These are phyloP conservation scores for Rhogogaster chlorosoma DNA, from an alignment of 2,888 invertebrate species.

Conservation along the genomic window DNA sequence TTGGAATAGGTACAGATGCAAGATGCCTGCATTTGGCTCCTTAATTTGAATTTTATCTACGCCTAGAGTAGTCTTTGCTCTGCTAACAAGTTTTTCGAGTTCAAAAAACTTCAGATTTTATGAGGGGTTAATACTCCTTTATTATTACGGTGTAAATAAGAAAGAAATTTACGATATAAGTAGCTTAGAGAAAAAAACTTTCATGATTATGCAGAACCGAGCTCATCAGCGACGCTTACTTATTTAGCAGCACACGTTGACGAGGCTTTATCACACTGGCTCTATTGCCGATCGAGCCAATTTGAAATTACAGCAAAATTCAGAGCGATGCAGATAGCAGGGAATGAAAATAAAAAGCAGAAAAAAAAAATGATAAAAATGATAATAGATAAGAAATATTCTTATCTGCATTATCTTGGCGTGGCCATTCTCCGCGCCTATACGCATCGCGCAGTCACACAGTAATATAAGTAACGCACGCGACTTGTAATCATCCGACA, in stretches of 20 bases:
- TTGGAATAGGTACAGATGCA: neutral
- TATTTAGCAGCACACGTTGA: neutral
- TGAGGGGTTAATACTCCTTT: neutral
- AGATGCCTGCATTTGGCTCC: neutral
- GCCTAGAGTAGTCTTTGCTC: neutral
- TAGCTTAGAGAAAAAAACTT: neutral
- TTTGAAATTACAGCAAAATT: neutral
- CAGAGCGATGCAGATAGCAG: neutral
- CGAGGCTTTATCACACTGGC: neutral
- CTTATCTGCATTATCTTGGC: conserved; percentile 46
- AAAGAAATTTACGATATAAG: neutral
- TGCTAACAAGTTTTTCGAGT: neutral
- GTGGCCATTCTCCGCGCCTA: conserved; percentile 30
- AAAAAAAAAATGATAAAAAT: conserved; percentile 2
- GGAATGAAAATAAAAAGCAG: neutral
- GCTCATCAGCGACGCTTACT: neutral
- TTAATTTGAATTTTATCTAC: neutral
- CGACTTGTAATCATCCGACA: neutral
- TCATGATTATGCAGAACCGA: neutral
- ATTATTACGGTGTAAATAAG: neutral
- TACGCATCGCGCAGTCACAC: conserved; percentile 1
- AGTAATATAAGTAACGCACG: neutral
- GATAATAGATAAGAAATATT: conserved; percentile 21
- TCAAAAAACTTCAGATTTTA: neutral
- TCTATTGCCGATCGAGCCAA: neutral